Percentiles rank a stretch among this genome's conserved stretches.
phyloP scores from a whole-genome alignment of 2,797 vertebrate genomes.

The Alfaro cultratus region DNA sequence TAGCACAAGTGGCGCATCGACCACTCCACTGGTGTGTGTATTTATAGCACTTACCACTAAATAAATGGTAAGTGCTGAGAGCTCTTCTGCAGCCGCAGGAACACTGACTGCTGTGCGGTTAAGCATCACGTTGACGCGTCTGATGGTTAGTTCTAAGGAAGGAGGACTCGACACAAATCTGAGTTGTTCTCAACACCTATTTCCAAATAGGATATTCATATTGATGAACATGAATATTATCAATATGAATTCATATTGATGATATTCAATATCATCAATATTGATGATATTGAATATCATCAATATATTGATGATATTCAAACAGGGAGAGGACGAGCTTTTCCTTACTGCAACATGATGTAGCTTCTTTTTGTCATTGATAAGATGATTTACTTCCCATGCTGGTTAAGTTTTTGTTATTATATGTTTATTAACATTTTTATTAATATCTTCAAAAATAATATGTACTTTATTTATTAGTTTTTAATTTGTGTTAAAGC shows the following conservation, averaged over 20 bases:
- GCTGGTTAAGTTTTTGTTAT: not conserved
- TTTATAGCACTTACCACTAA: constrained; percentile 65
- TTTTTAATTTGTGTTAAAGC: not conserved
- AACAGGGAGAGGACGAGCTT: too few species aligned
- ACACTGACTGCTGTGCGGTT: not conserved
- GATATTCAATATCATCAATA: too few species aligned
- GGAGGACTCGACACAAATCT: not conserved
- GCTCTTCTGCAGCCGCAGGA: not conserved
- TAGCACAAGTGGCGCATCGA: constrained; percentile 72
- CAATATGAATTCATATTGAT: too few species aligned
- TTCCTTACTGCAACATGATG: not conserved
- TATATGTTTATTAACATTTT: not conserved
- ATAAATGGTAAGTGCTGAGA: constrained; percentile 47
- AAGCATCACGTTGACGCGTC: not conserved
- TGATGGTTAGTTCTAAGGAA: not conserved
- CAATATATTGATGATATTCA: too few species aligned
- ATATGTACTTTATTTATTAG: not conserved
- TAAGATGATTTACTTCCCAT: not conserved
- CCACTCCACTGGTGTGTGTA: constrained; percentile 71
- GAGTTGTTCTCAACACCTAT: not conserved
- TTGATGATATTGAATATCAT: too few species aligned
- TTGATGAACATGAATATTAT: too few species aligned
- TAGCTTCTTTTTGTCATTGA: not conserved
- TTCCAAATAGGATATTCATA: too few species aligned
- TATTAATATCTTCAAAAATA: not conserved